A percentile compares a stretch with the other conserved stretches of the same genome.
Evolutionary conservation across 2,797 vertebrate genomes (phyloP).

Genomic region (Amphiprion clarkii): DNA sequence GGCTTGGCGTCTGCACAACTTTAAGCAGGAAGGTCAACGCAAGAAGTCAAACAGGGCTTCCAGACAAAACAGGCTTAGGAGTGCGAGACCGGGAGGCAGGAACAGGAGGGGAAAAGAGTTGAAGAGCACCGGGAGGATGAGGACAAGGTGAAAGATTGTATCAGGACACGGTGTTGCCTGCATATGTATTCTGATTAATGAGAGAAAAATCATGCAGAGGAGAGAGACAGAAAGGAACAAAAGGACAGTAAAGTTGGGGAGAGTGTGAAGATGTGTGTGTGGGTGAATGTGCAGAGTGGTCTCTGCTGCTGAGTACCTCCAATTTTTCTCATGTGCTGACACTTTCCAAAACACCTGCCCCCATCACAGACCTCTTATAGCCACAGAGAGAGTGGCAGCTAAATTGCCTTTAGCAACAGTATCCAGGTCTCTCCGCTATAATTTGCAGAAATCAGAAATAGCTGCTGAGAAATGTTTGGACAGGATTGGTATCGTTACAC

Average conservation of each 20-base stretch:
- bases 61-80: conserved; percentile 10
- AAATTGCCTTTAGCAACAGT: conserved; percentile 61
- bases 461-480: conserved; percentile 32
- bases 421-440: conserved; percentile 45
- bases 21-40: conserved; percentile 57
- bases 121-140: conserved; percentile 20
- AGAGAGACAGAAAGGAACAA: conserved; percentile 25
- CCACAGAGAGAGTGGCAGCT: conserved; percentile 58
- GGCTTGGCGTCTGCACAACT: conserved; percentile 28
- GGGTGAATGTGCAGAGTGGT: conserved; percentile 19
- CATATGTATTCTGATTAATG: conserved; percentile 39
- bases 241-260: conserved; percentile 19
- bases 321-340: conserved; percentile 58
- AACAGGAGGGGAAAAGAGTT: neutral
- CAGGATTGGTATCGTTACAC: conserved; percentile 7
- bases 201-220: conserved; percentile 19
- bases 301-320: conserved; percentile 54
- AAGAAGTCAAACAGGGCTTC: conserved; percentile 43
- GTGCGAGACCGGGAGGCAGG: neutral
- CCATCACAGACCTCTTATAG: conserved; percentile 35
- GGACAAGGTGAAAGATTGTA: conserved; percentile 51
- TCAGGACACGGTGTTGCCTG: conserved; percentile 14
- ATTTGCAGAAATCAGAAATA: conserved; percentile 56
- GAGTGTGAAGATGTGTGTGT: conserved; percentile 29
- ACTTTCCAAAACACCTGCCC: conserved; percentile 62